These are phyloP conservation scores for Liopterus haemorrhoidalis DNA, from an alignment of 2,888 invertebrate genomes.

Conservation along the genomic window DNA sequence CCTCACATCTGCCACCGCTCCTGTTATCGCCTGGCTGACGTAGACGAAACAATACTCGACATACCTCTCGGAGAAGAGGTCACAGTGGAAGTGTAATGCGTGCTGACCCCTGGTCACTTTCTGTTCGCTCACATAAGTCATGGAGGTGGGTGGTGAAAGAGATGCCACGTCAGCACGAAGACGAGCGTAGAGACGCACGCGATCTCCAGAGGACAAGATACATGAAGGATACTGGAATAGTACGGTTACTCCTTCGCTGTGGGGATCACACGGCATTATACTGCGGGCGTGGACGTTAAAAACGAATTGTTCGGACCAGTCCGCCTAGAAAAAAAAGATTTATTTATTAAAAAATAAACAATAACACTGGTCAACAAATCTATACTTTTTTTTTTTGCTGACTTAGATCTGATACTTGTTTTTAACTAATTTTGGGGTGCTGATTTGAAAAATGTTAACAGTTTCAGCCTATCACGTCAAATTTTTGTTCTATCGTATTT, in stretches of 20 bases:
- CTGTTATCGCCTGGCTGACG: slow-evolving; percentile 77
- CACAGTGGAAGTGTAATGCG: slow-evolving; percentile 71
- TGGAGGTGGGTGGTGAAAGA: slow-evolving; percentile 57
- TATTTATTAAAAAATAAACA: no score
- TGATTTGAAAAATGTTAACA: no score
- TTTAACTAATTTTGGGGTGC: no score
- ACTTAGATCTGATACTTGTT: no score
- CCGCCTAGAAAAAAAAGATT: slow-evolving; percentile 57
- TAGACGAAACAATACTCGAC: slow-evolving; percentile 86
- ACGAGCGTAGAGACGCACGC: slow-evolving; percentile 73
- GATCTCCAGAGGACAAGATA: slow-evolving; percentile 67
- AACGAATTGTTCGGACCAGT: slow-evolving; percentile 80
- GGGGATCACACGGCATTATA: slow-evolving; percentile 75
- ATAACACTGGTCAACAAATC: no score
- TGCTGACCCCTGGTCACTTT: slow-evolving; percentile 65
- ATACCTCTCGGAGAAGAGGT: slow-evolving; percentile 74
- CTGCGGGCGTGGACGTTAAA: slow-evolving; percentile 79
- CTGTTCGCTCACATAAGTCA: slow-evolving; percentile 62
- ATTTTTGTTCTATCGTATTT: no score
- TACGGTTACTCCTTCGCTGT: slow-evolving; percentile 64
- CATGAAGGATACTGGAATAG: slow-evolving; percentile 81
- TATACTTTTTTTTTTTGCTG: no score
- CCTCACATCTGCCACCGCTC: slow-evolving; percentile 77
- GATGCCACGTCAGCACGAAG: slow-evolving; percentile 65
- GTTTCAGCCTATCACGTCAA: no score